Percentiles rank a stretch among this genome's conserved stretches.
phyloP scores from a whole-genome alignment of 2,113 vertebrate genomes.

The Pollachius pollachius region DNA sequence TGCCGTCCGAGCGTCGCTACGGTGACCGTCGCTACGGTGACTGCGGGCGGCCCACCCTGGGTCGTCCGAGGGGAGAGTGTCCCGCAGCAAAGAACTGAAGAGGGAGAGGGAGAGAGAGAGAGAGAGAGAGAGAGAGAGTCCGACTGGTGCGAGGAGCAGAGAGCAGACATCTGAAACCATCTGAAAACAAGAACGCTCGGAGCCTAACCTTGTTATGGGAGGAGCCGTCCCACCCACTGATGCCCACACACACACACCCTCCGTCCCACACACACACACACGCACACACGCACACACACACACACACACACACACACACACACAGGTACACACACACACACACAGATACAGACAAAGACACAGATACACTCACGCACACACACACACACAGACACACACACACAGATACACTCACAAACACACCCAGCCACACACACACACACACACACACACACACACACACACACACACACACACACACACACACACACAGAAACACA shows the following conservation, averaged over 20 bases:
- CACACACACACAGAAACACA: no score
- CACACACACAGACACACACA: no score
- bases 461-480: no score
- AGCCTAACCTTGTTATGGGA: conserved; percentile 76
- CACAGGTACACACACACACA: no score
- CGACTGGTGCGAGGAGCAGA: conserved; percentile 37
- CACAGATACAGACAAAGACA: no score
- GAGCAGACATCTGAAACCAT: conserved; percentile 64
- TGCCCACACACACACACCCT: neutral
- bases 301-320: no score
- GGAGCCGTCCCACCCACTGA: conserved; percentile 64
- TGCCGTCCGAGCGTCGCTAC: conserved; percentile 51
- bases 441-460: no score
- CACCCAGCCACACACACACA: no score
- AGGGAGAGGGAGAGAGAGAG: conserved; percentile 48
- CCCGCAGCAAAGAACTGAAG: conserved; percentile 38
- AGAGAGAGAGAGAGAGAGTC: conserved; percentile 40
- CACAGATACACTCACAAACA: no score
- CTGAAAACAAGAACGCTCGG: conserved; percentile 72
- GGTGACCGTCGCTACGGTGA: neutral
- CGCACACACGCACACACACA: no score
- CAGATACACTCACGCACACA: no score
- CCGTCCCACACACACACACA: no score
- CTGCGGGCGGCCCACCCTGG: conserved; percentile 13
- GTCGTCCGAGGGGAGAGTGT: conserved; percentile 9